Evolutionary conservation across 2,797 vertebrate species (phyloP), one percentile per base, ranked within the genome.

Genomic region (Prunella strophiata): DNA sequence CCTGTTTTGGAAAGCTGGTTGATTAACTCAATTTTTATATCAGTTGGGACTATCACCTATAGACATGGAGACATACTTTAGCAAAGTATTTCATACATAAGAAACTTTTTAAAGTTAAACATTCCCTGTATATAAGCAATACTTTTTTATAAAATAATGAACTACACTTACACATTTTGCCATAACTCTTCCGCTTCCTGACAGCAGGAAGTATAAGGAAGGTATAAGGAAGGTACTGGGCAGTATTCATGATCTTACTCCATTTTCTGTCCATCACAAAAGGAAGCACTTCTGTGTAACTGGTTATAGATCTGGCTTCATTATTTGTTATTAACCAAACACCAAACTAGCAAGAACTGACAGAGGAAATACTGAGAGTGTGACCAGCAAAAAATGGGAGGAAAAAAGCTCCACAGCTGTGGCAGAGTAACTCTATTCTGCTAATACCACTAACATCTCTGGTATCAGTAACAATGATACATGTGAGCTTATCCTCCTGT

Each of bases 11-110:
- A 99, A 89, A 99, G 99, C 96, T 96, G 98, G 97, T 99, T 98
- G 97, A 99, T 99, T 96, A 99, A 98, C 97, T 99, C 98, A 96
- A 99, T 99, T 99, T 99, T 99, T 77, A 97, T 97, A 97, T 97
- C 98, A 84, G 99, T 99, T 81, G 98, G 98, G 95, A 99, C 98
- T 96, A 99, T 98, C 97, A 98, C 98, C 99, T 99, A 96, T 12
- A 29, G 92, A 97, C 91, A 97, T 2, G 47, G 73, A 96, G 63
- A 89, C 42, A 96, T 3, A 68, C 11, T 58, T 75, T 6, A 79
- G 27, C 58, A 17, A 79, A 94, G 13, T 52, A 67, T 48, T 87
- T 79, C 13, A 92, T 30, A 50, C 1, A 13, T 32, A 63, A 81
- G 23, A 66, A 78, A 55, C 65, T 47, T 94, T 36, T 38, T 2